Base-by-base conservation (phyloP, 2,797 vertebrate species). In the Lates japonicus region DNA sequence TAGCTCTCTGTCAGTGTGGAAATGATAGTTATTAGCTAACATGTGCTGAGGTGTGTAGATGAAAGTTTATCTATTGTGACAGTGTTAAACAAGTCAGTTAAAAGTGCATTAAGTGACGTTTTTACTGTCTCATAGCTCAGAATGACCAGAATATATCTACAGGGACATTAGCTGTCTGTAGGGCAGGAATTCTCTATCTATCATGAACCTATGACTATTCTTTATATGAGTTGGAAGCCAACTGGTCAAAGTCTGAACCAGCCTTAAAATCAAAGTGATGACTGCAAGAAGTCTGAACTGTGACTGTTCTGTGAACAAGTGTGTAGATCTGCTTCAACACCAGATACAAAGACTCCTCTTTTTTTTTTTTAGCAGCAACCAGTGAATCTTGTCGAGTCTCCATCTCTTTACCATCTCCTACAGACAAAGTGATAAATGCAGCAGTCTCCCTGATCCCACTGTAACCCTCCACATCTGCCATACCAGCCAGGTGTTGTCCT, bases 151-250 rank as follows among this genome's bases (percentile, higher is more conserved):
- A 10, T 37, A 37, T 67, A 62, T 66, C 62, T 76, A n/a, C 31
- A 41, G 39, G 20, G 35, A 3, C 46, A 70, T 73, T 10, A n/a
- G n/a, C 25, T 63, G 35, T 37, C 54, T 39, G 14, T 12, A 25
- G 35, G n/a, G 31, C 60, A 41, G 19, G 13, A 1, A 3, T 46
- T 82, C 31, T 52, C 35, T 44, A 59, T 74, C 51, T 19, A 5
- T 52, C 17, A 19, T 33, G 1, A 82, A 17, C 62, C 2, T 42
- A n/a, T 64, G 74, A 58, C 11, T 52, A 37, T 62, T 75, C 76
- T 72, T 75, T 20, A 58, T 66, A 58, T 69, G 75, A 84, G 83
- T 78, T 90, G 87, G 86, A 90, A 70, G 65, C 31, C 0, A 39
- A 17, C 1, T 1, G 85, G 46, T 82, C 88, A 90, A 88, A 87